Evolutionary conservation across 2,113 vertebrate genomes (phyloP).

Genomic region (Nettapus auritus): DNA sequence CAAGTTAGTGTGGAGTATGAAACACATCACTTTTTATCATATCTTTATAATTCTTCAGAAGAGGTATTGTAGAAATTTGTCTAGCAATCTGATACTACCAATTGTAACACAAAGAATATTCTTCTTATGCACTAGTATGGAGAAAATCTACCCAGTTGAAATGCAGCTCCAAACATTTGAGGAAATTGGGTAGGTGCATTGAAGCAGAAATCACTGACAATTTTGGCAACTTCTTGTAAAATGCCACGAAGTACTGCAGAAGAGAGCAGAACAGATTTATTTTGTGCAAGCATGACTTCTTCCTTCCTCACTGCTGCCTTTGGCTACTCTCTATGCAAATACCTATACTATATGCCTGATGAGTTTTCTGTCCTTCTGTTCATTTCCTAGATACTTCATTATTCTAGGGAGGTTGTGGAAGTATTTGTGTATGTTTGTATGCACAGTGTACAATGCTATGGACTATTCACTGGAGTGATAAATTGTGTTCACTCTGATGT

Average conservation of each 20-base stretch:
- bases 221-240: not conserved
- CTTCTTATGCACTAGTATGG: rapidly evolving
- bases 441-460: constrained; percentile 28
- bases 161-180: not conserved
- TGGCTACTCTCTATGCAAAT: constrained; percentile 51
- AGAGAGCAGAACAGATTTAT: constrained; percentile 17
- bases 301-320: constrained; percentile 36
- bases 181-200: not conserved
- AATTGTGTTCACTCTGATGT: constrained; percentile 49
- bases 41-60: not conserved
- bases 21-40: not conserved
- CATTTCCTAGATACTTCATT: constrained; percentile 34
- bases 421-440: constrained; percentile 39
- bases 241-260: not conserved
- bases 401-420: constrained; percentile 18
- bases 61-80: not conserved
- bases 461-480: constrained; percentile 60
- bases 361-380: constrained; percentile 32
- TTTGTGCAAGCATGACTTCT: constrained; percentile 21
- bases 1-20: not conserved
- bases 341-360: not conserved
- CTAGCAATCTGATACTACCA: not conserved
- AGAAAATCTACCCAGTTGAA: not conserved
- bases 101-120: not conserved
- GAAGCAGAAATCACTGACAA: not conserved